Base-by-base conservation (phyloP, 2,797 vertebrate genomes). In the Hypotaenidia okinawae region DNA sequence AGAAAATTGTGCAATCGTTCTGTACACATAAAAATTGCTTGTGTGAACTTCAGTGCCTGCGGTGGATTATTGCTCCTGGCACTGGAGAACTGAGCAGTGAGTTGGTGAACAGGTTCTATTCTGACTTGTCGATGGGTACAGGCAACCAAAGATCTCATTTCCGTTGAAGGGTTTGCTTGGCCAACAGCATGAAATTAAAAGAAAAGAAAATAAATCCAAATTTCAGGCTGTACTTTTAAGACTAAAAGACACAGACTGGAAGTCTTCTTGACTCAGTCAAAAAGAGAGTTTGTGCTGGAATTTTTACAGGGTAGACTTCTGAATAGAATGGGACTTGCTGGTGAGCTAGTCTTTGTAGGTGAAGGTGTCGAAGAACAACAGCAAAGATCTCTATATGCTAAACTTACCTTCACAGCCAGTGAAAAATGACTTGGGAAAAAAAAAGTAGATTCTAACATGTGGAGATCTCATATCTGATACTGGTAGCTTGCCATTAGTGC, bases 81-180 rank as follows among this genome's bases (percentile, higher is more conserved):
- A 68, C 9, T 2, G 4, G 11, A 76, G 15, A 87, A 62, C 11
- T 52, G 17, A 84, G 23, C 24, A 91, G 25, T 22, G 21, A 79
- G 10, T 6, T 68, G 33, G 16, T 43, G 16, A 90, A 66, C 5
- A 62, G 13, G 3, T 67, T 77, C 52, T 15, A 5, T 66, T 77
- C 21, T 41, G 25, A 45, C 12, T 58, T 3, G 0, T 37, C 11
- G 4, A 51, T 47, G 9, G 14, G 37, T 39, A 41, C 0, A 0
- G 4, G 13, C 45, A 76, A 81, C 6, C 3, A 54, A 87, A 87
- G 68, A 45, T 64, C n/a, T 37, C 10, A 57, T 51, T 82, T 82
- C 32, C 39, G 41, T 49, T 74, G 10, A 28, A 55, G 4, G 9
- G 6, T 69, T 84, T 89, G 12, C 27, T 39, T 62, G 24, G 12